Evolutionary conservation across 2,797 vertebrate genomes (phyloP).

Genomic region (Microctenopoma lineatum): DNA sequence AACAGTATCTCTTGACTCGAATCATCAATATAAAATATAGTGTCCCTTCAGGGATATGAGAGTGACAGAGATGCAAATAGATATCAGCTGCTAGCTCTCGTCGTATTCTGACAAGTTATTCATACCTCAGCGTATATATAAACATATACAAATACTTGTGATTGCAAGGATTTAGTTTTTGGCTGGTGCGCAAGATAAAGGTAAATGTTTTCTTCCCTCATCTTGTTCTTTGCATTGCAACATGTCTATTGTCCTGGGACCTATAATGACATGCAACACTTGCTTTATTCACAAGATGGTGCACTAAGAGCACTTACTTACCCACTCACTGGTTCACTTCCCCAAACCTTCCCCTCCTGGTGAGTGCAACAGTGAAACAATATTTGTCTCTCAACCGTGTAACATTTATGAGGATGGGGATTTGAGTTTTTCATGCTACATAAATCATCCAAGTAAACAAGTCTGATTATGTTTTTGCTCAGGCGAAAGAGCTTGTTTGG

Average conservation of each 20-base stretch:
- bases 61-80: constrained; percentile 56
- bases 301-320: constrained; percentile 77
- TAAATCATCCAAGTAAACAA: constrained; percentile 70
- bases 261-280: constrained; percentile 71
- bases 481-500: constrained; percentile 50
- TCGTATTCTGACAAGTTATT: constrained; percentile 55
- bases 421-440: constrained; percentile 60
- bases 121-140: constrained; percentile 37
- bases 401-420: constrained; percentile 66
- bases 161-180: constrained; percentile 27
- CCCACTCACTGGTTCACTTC: constrained; percentile 38
- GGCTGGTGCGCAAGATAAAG: constrained; percentile 29
- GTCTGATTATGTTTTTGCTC: constrained; percentile 64
- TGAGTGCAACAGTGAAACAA: constrained; percentile 55
- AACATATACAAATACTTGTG: constrained; percentile 40
- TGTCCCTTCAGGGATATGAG: constrained; percentile 49
- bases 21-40: constrained; percentile 69
- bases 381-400: constrained; percentile 56
- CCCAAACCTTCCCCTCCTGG: constrained; percentile 30
- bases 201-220: constrained; percentile 12
- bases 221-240: constrained; percentile 1
- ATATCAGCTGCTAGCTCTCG: constrained; percentile 56
- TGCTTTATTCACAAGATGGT: constrained; percentile 82
- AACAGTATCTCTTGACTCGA: constrained; percentile 64
- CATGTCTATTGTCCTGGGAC: constrained; percentile 34